Evolutionary conservation across 2,888 invertebrate species (phyloP).

Genomic region (Chrysomela aeneicollis): DNA sequence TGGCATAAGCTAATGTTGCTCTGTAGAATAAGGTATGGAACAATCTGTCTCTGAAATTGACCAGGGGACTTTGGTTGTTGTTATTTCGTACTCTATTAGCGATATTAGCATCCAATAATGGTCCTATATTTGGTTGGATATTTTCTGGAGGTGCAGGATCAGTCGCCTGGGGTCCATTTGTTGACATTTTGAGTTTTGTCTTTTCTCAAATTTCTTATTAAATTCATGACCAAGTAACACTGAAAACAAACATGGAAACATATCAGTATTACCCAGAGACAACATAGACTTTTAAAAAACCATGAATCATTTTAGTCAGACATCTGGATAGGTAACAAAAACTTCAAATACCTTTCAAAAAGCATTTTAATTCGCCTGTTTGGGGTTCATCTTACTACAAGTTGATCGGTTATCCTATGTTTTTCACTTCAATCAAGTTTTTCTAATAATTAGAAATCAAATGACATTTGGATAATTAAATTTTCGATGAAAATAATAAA

Average conservation of each 20-base stretch:
- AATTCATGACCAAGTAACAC: constrained; percentile 20
- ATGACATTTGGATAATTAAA: constrained; percentile 15
- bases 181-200: constrained; percentile 33
- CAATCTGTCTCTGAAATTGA: constrained; percentile 88
- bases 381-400: neutral
- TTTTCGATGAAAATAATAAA: constrained; percentile 16
- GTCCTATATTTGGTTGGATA: constrained; percentile 57
- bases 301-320: neutral
- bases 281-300: no score
- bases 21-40: constrained; percentile 96
- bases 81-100: constrained; percentile 65
- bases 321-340: neutral
- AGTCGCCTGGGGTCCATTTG: constrained; percentile 37
- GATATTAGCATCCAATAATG: constrained; percentile 65
- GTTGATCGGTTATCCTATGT: neutral
- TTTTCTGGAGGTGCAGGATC: constrained; percentile 53
- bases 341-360: constrained; percentile 7
- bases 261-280: constrained; percentile 6
- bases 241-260: constrained; percentile 26
- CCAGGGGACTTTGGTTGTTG: constrained; percentile 77
- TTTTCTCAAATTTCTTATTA: constrained; percentile 10
- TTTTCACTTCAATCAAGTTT: neutral
- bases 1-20: constrained; percentile 89
- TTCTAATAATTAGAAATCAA: neutral
- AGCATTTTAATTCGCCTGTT: neutral